Percentiles rank a stretch among this genome's conserved stretches.
Evolutionary conservation across 2,888 invertebrate genomes (phyloP).

Genomic region (Machimus atricapillus): DNA sequence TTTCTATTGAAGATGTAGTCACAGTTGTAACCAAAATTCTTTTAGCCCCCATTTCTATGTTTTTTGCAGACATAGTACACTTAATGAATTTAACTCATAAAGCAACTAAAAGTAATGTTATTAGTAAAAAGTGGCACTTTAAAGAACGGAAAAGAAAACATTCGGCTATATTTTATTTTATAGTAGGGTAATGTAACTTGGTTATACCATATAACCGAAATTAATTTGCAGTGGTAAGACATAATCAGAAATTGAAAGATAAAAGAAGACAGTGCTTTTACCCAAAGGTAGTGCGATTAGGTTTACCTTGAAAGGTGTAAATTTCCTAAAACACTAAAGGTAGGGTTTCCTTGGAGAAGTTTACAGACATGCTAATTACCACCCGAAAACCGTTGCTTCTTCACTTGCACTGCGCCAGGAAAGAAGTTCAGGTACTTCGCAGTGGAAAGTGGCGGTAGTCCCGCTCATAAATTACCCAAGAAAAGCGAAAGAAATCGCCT

Average conservation of each 20-base stretch:
- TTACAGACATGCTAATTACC: conserved; percentile 24
- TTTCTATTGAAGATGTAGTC: too few relatives aligned
- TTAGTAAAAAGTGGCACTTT: too few relatives aligned
- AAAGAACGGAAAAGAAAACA: too few relatives aligned
- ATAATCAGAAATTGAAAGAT: not conserved
- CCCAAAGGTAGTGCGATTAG: not conserved
- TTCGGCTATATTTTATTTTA: too few relatives aligned
- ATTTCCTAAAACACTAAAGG: not conserved
- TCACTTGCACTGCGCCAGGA: not conserved
- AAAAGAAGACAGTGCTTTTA: not conserved
- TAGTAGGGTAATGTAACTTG: too few relatives aligned
- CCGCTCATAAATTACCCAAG: conserved; percentile 18
- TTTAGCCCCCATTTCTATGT: too few relatives aligned
- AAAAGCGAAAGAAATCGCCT: not conserved
- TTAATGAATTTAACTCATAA: too few relatives aligned
- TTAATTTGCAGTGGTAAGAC: not conserved
- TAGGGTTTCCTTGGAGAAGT: not conserved
- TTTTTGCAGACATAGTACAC: too few relatives aligned
- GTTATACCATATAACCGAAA: not conserved
- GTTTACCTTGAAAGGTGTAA: not conserved
- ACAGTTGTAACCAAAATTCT: too few relatives aligned
- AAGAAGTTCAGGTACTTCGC: conserved; percentile 10
- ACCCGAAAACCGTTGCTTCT: not conserved
- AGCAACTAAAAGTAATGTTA: too few relatives aligned
- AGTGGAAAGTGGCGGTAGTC: not conserved